Evolutionary conservation across 2,113 vertebrate genomes (phyloP), one percentile per base, ranked within the genome.

Genomic region (Thalassoma bifasciatum): DNA sequence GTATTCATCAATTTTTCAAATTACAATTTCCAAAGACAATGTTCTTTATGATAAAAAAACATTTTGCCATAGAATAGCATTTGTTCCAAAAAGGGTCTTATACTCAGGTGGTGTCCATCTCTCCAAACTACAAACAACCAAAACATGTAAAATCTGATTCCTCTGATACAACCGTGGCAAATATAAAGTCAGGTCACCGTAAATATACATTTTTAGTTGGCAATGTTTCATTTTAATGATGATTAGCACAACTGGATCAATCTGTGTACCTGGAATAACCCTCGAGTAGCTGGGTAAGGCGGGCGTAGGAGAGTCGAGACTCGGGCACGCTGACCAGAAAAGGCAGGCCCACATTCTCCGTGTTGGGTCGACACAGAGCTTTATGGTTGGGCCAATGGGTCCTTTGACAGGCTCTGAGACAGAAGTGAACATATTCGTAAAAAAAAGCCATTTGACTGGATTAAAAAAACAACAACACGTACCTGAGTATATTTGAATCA

Each of bases 321-420:
- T 97, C 94, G 0, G 97, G 96, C 21, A 98, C 95, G 0, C 97
- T 98, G 91, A 99, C 93, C 83, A 99, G 87, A 93, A 99, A 99
- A 0, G 98, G 98, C 82, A 95, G 95, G 34, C 98, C 98, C 3
- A 99, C 96, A 34, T 96, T 97, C 90, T 99, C 98, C 0, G 74
- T 81, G 82, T 92, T 92, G 0, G 96, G 95, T 42, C 95, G 95
- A 86, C 98, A 99, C 23, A 92, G 88, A 56, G 89, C 87, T 89
- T 96, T 99, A 88, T 99, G 98, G 83, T 92, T 95, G 62, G 96
- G 94, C 97, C 98, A 99, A 75, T 99, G 97, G 17, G 89, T 97
- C 91, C 93, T 97, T 93, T 99, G 98, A 84, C 98, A 99, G 1
- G 85, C 85, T 87, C 98, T 99, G 88, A 10, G 1, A 49, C 11